A percentile compares a stretch with the other conserved stretches of the same genome.
Conservation (phyloP, 1,140 invertebrate species). For the Panagrolaimus sp. region DNA sequence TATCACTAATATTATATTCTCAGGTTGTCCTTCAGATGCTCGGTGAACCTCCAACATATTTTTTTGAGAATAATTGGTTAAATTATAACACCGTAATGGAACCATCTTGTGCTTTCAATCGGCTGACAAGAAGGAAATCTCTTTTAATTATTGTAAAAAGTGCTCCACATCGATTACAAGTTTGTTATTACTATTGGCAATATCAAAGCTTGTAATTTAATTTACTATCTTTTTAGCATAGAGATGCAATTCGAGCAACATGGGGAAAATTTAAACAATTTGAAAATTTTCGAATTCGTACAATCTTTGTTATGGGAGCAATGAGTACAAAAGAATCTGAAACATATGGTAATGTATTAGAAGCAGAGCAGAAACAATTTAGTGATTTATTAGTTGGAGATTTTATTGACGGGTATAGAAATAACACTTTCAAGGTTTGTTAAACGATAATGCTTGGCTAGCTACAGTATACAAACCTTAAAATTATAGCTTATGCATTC, state of each 20-base stretch:
- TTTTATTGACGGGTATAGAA: conserved; percentile 46
- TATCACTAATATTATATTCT: background rate
- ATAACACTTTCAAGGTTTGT: conserved; percentile 46
- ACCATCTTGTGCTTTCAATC: conserved; percentile 29
- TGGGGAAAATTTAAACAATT: conserved; percentile 29
- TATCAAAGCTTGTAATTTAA: too few species aligned
- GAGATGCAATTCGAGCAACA: conserved; percentile 45
- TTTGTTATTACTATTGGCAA: background rate
- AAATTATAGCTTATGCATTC: conserved; percentile 43
- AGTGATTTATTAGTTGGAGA: conserved; percentile 44
- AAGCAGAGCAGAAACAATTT: conserved; percentile 24
- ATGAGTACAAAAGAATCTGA: conserved; percentile 1
- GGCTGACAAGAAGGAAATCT: conserved; percentile 30
- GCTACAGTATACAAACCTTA: too few species aligned
- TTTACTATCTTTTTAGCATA: conserved; percentile 28
- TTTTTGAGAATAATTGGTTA: conserved; percentile 22
- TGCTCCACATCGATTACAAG: conserved; percentile 36
- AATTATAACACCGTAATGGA: conserved; percentile 18
- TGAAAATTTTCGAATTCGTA: conserved; percentile 38
- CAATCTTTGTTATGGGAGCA: conserved; percentile 48
- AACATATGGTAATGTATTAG: conserved; percentile 15
- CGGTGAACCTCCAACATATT: conserved; percentile 12
- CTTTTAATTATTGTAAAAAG: conserved; percentile 47
- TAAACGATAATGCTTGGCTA: too few species aligned
- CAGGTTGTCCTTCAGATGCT: conserved; percentile 28